phyloP scores from a whole-genome alignment of 1,140 invertebrate species.

The Magallana angulata region DNA sequence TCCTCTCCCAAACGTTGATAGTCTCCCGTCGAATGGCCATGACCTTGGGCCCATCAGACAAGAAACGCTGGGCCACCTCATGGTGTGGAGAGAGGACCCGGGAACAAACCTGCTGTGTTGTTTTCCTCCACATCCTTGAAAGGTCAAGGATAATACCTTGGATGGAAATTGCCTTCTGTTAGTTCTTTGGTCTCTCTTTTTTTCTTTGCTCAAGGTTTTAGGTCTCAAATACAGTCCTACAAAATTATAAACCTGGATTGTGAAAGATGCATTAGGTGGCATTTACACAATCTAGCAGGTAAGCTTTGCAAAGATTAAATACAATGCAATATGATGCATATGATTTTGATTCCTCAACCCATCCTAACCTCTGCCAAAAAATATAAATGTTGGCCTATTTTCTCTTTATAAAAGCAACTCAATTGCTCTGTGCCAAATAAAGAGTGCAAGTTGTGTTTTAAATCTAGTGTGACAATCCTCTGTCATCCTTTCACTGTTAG shows the following conservation, averaged over 20 bases:
- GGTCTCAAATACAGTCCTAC: neutral
- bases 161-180: neutral
- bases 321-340: neutral
- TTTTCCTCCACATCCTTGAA: slow-evolving; percentile 59
- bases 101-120: slow-evolving; percentile 55
- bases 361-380: too few species aligned
- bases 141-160: neutral
- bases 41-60: slow-evolving; percentile 51
- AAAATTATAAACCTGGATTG: neutral
- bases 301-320: neutral
- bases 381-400: too few species aligned
- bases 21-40: slow-evolving; percentile 88
- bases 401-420: too few species aligned
- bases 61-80: slow-evolving; percentile 46
- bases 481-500: too few species aligned
- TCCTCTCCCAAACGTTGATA: slow-evolving; percentile 98
- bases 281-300: neutral
- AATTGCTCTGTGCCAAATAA: too few species aligned
- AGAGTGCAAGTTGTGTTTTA: neutral
- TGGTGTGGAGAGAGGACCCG: slow-evolving; percentile 43
- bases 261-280: too few species aligned
- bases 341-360: neutral
- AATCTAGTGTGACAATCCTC: too few species aligned
- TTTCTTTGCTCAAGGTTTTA: neutral
- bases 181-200: neutral